A percentile compares a stretch with the other conserved stretches of the same genome.
Evolutionary conservation across 1,140 invertebrate species (phyloP).

Genomic region (Homalodisca vitripennis): DNA sequence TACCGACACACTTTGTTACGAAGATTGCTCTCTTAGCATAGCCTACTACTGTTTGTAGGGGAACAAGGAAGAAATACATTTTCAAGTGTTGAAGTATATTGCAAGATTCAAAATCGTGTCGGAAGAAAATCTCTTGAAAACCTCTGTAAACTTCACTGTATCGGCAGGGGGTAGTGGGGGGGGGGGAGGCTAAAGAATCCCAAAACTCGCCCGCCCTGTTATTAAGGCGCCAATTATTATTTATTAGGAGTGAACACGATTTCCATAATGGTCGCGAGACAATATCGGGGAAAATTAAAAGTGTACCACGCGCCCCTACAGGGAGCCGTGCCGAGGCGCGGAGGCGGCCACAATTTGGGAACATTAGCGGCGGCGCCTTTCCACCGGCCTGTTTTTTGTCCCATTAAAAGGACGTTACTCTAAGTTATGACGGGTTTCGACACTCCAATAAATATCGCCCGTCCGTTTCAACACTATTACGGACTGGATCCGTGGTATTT

Average conservation of each 20-base stretch:
- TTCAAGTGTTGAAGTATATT: too few relatives aligned
- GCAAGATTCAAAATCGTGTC: too few relatives aligned
- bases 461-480: conserved; percentile 6
- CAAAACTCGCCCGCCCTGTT: too few relatives aligned
- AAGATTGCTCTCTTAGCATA: too few relatives aligned
- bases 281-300: conserved; percentile 26
- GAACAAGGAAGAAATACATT: too few relatives aligned
- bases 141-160: too few relatives aligned
- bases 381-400: neutral
- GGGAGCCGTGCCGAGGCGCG: neutral
- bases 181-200: too few relatives aligned
- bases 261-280: conserved; percentile 18
- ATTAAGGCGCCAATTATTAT: conserved; percentile 17
- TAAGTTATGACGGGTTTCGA: conserved; percentile 23
- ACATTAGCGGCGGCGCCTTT: conserved; percentile 18
- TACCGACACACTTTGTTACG: too few relatives aligned
- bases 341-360: neutral
- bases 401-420: conserved; percentile 21
- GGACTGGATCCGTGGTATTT: neutral
- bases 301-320: neutral
- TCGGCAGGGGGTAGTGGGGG: too few relatives aligned
- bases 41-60: too few relatives aligned
- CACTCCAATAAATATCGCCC: conserved; percentile 16
- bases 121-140: too few relatives aligned
- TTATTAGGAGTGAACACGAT: conserved; percentile 30